A percentile compares a stretch with the other conserved stretches of the same genome.
These are phyloP conservation scores for Torymus tubicola DNA, from an alignment of 2,888 invertebrate species.

Conservation along the genomic window DNA sequence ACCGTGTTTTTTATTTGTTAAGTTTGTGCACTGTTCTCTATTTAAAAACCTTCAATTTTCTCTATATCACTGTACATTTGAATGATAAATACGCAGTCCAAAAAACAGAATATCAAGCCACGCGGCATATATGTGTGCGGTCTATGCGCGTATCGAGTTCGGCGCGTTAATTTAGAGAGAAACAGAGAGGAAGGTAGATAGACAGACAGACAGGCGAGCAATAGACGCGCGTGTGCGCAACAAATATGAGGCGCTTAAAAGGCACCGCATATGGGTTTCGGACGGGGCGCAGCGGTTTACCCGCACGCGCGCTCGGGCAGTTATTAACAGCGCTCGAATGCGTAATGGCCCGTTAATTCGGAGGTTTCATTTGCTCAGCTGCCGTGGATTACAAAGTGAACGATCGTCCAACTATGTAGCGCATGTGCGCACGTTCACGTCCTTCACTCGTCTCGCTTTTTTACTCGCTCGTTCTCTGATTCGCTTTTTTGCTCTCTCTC, in stretches of 20 bases:
- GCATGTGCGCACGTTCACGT: neutral
- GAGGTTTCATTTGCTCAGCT: constrained; percentile 72
- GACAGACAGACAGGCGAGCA: constrained; percentile 20
- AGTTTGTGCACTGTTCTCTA: too few species aligned
- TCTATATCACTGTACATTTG: too few species aligned
- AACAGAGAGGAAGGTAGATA: constrained; percentile 1
- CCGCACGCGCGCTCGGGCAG: constrained; percentile 25
- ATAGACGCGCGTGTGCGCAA: constrained; percentile 13
- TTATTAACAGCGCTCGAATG: constrained; percentile 68
- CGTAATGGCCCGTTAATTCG: constrained; percentile 72
- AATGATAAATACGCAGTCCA: too few species aligned
- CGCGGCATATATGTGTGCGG: too few species aligned
- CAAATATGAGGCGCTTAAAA: constrained; percentile 49
- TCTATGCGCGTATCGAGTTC: constrained; percentile 34
- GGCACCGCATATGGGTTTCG: constrained; percentile 50
- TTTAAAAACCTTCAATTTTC: too few species aligned
- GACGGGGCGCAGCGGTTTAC: constrained; percentile 16
- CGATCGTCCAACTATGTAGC: constrained; percentile 26
- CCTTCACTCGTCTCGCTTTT: too few species aligned
- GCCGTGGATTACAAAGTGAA: constrained; percentile 63
- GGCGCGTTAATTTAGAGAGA: constrained; percentile 42
- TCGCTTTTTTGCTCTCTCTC: constrained; percentile 1
- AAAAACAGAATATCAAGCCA: too few species aligned
- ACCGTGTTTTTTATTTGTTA: too few species aligned
- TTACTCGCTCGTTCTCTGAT: neutral